These are phyloP conservation scores for Euphydryas editha DNA, from an alignment of 2,888 invertebrate genomes.

Conservation along the genomic window DNA sequence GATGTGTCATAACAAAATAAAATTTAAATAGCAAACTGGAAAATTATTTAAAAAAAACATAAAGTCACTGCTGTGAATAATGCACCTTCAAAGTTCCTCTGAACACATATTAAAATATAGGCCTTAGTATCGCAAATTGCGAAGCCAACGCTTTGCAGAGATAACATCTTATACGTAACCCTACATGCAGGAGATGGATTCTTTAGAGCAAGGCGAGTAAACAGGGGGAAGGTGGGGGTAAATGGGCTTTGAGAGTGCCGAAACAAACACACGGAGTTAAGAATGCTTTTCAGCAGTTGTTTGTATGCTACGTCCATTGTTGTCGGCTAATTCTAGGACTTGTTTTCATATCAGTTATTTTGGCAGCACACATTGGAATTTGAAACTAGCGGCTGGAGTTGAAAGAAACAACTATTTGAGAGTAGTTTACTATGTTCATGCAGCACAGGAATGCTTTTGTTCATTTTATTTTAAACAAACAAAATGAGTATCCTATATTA, in stretches of 20 bases:
- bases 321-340: slow-evolving; percentile 51
- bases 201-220: slow-evolving; percentile 20
- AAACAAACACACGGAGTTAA: slow-evolving; percentile 63
- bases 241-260: slow-evolving; percentile 50
- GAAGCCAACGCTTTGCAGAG: slow-evolving; percentile 21
- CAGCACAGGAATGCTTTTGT: not conserved
- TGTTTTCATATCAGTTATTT: slow-evolving; percentile 36
- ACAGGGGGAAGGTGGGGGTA: slow-evolving; percentile 25
- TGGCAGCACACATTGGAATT: slow-evolving; percentile 22
- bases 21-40: not conserved
- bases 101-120: slow-evolving; percentile 25
- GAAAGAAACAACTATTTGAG: not conserved
- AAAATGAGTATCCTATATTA: not conserved
- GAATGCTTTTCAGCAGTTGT: slow-evolving; percentile 50
- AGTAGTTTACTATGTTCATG: not conserved
- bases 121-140: slow-evolving; percentile 20
- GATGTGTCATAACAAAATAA: too few species aligned
- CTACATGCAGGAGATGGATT: slow-evolving; percentile 24
- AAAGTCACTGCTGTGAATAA: not conserved
- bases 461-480: slow-evolving; percentile 1
- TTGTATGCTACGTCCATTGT: slow-evolving; percentile 52
- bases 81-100: not conserved
- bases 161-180: slow-evolving; percentile 23
- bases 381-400: slow-evolving; percentile 17
- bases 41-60: not conserved